Evolutionary conservation across 2,797 vertebrate species (phyloP).

Genomic region (Acanthiza pusilla): DNA sequence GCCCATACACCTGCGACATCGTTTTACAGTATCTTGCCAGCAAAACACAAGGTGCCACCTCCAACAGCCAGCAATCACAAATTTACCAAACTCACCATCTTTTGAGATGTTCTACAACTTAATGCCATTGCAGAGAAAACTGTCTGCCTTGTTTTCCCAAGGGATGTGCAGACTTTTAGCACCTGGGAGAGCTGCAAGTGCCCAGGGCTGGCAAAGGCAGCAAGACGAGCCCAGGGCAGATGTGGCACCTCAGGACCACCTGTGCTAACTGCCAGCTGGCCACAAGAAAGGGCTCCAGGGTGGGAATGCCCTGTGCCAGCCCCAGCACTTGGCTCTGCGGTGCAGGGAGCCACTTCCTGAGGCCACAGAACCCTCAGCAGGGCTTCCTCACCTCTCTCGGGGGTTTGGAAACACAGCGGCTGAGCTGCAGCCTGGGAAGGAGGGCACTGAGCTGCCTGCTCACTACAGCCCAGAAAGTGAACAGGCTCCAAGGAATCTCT

Average conservation of each 20-base stretch:
- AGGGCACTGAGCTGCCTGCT: neutral
- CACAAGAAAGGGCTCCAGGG: slow-evolving; percentile 72
- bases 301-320: slow-evolving; percentile 68
- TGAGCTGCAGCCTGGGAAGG: neutral
- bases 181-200: slow-evolving; percentile 38
- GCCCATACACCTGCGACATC: neutral
- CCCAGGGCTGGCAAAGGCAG: neutral
- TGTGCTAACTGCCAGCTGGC: slow-evolving; percentile 82
- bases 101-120: neutral
- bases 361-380: neutral
- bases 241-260: slow-evolving; percentile 71
- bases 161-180: neutral
- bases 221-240: neutral
- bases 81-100: neutral
- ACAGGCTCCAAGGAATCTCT: neutral
- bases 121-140: neutral
- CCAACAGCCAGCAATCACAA: neutral
- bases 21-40: neutral
- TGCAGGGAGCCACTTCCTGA: neutral
- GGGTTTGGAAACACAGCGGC: neutral
- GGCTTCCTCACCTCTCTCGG: neutral
- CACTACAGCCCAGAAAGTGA: neutral
- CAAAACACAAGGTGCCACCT: neutral
- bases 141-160: slow-evolving; percentile 29
- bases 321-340: slow-evolving; percentile 32